phyloP scores from a whole-genome alignment of 2,797 vertebrate genomes.

The Loris lydekkerianus region DNA sequence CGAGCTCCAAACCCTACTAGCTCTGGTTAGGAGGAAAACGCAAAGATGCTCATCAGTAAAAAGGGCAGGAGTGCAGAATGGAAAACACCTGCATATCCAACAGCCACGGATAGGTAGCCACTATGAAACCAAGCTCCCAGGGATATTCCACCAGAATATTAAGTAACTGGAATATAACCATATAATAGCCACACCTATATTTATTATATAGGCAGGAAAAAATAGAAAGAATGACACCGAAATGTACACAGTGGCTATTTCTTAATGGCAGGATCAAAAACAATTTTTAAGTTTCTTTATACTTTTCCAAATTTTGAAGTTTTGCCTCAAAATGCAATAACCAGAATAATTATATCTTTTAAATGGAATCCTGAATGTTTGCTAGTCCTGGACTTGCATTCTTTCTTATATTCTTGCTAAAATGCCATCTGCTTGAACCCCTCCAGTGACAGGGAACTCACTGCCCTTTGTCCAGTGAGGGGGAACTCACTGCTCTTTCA shows the following conservation, averaged over 20 bases:
- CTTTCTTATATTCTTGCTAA: not conserved
- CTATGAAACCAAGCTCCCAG: not conserved
- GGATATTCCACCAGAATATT: not conserved
- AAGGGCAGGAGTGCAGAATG: not conserved
- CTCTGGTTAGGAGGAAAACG: not conserved
- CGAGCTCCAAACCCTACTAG: not conserved
- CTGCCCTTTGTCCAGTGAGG: not conserved
- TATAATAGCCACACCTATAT: not conserved
- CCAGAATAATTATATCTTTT: not conserved
- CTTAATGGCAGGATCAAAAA: not conserved
- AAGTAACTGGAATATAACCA: not conserved
- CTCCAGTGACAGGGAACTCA: constrained; percentile 20
- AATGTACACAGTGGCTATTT: not conserved
- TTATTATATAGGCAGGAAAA: not conserved
- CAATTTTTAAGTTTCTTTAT: constrained; percentile 7
- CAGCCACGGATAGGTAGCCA: not conserved
- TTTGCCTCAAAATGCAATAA: constrained; percentile 33
- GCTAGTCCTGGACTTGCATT: not conserved
- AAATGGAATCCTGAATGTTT: not conserved
- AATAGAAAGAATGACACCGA: not conserved
- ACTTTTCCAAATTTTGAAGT: constrained; percentile 34
- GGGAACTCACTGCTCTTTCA: constrained; percentile 6
- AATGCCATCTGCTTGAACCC: constrained; percentile 41
- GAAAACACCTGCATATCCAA: not conserved
- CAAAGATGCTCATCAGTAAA: not conserved